These are phyloP conservation scores for Anthonomus grandis DNA, from an alignment of 1,140 invertebrate species.

Conservation along the genomic window DNA sequence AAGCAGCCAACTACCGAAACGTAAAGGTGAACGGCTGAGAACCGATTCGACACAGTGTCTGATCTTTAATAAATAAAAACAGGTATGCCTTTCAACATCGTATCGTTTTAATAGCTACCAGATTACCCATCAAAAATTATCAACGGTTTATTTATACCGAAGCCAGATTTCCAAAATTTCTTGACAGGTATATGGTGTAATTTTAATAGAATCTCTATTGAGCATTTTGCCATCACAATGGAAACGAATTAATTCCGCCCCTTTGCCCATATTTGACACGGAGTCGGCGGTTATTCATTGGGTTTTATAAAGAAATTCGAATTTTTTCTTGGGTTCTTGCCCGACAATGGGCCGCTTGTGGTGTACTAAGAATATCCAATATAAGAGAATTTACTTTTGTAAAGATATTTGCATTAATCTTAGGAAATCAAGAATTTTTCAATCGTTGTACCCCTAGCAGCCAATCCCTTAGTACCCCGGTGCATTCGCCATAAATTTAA, in stretches of 20 bases:
- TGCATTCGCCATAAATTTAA: too few species aligned
- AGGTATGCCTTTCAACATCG: slow-evolving; percentile 10
- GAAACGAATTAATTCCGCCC: slow-evolving; percentile 7
- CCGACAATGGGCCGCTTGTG: too few species aligned
- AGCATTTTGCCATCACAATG: slow-evolving; percentile 5
- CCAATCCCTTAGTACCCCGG: too few species aligned
- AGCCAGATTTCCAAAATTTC: slow-evolving; percentile 4
- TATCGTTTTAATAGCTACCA: slow-evolving; percentile 1
- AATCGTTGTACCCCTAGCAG: too few species aligned
- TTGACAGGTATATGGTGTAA: background rate
- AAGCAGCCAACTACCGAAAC: too few species aligned
- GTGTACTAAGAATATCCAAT: too few species aligned
- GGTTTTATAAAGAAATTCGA: too few species aligned
- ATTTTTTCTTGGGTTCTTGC: too few species aligned
- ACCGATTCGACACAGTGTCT: background rate
- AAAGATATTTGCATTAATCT: too few species aligned
- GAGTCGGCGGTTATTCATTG: slow-evolving; percentile 3
- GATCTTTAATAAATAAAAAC: slow-evolving; percentile 7
- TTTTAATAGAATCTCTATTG: slow-evolving; percentile 6
- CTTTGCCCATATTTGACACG: slow-evolving; percentile 1
- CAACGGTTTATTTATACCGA: slow-evolving; percentile 8
- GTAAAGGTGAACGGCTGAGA: background rate
- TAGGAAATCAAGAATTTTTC: too few species aligned
- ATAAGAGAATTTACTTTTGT: too few species aligned
- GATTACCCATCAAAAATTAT: slow-evolving; percentile 9